A percentile compares a stretch with the other conserved stretches of the same genome.
These are phyloP conservation scores for Parnassius orleans DNA, from an alignment of 2,888 invertebrate species.

Conservation along the genomic window DNA sequence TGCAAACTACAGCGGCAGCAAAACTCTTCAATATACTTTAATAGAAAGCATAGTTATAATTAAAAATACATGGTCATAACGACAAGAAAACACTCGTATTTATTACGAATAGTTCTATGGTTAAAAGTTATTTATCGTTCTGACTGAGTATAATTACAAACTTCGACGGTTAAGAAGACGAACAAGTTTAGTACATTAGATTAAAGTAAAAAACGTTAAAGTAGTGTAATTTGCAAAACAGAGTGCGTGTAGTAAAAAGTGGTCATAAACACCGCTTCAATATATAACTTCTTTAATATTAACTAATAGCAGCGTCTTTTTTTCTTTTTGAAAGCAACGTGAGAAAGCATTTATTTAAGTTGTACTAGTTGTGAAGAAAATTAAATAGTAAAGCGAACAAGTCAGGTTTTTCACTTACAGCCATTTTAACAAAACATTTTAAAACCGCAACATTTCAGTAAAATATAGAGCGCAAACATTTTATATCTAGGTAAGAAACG, in stretches of 20 bases:
- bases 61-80: conserved; percentile 1
- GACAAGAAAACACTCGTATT: not conserved
- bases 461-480: too few species aligned
- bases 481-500: too few species aligned
- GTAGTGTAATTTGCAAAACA: conserved; percentile 9
- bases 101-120: conserved; percentile 9
- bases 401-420: too few species aligned
- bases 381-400: too few species aligned
- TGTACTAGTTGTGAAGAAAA: not conserved
- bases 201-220: conserved; percentile 7
- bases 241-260: not conserved
- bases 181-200: conserved; percentile 22
- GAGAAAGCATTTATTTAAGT: not conserved
- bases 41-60: not conserved
- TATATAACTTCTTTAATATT: not conserved
- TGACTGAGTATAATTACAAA: conserved; percentile 1
- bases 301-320: too few species aligned
- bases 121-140: conserved; percentile 9
- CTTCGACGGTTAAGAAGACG: conserved; percentile 4
- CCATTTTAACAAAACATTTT: too few species aligned
- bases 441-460: too few species aligned
- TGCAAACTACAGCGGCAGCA: too few species aligned
- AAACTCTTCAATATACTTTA: not conserved
- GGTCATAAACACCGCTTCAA: not conserved
- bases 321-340: too few species aligned